Conservation (phyloP, 2,113 vertebrate species). For the Oenanthe melanoleuca region DNA sequence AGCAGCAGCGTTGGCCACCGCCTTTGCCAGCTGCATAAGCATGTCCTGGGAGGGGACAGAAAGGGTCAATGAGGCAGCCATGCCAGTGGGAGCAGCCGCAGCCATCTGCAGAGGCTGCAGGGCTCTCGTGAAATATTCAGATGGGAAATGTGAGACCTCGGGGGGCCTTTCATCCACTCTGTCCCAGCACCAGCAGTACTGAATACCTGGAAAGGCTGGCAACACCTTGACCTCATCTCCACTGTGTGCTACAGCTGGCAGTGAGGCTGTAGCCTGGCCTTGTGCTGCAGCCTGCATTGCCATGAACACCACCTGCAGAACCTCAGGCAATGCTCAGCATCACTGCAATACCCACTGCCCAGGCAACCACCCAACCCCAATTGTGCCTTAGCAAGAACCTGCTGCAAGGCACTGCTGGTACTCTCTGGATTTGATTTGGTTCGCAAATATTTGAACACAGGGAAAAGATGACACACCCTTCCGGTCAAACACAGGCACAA, state of each 20-base stretch:
- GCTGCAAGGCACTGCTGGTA: not conserved
- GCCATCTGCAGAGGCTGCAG: not conserved
- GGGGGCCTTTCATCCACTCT: not conserved
- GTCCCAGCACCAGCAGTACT: not conserved
- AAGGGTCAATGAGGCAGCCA: rapidly evolving
- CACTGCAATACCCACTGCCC: not conserved
- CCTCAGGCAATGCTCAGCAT: not conserved
- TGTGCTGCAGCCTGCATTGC: not conserved
- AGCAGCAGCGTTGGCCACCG: slow-evolving; percentile 90
- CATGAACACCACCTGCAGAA: rapidly evolving
- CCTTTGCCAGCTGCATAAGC: slow-evolving; percentile 96
- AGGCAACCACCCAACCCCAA: not conserved
- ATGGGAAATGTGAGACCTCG: not conserved
- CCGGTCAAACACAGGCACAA: not conserved
- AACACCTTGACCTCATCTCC: not conserved
- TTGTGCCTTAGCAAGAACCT: rapidly evolving
- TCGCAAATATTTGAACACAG: not conserved
- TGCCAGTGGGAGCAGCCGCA: rapidly evolving
- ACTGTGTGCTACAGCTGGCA: rapidly evolving
- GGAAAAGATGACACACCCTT: not conserved
- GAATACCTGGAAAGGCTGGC: not conserved
- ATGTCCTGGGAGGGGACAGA: slow-evolving; percentile 80
- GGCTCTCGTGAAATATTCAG: not conserved
- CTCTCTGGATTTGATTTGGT: not conserved
- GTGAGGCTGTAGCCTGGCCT: not conserved